Conservation (phyloP, 2,113 vertebrate genomes). For the Rhea pennata region DNA sequence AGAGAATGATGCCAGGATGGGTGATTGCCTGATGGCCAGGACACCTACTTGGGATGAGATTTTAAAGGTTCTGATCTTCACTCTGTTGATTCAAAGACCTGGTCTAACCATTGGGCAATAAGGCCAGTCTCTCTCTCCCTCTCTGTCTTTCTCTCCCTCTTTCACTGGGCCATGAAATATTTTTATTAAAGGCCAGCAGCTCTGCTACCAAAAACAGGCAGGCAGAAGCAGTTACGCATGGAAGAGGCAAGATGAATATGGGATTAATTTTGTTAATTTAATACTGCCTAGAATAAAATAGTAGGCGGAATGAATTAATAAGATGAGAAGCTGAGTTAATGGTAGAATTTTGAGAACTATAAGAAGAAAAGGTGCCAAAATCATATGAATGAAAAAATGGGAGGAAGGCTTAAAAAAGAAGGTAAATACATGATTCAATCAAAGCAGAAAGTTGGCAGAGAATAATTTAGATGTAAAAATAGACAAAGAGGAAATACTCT, state of each 20-base stretch:
- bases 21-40: neutral
- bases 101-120: neutral
- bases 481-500: neutral
- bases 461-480: neutral
- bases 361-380: neutral
- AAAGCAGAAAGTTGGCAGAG: neutral
- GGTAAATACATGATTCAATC: neutral
- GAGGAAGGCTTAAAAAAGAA: neutral
- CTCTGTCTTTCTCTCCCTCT: neutral
- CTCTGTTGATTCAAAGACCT: neutral
- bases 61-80: neutral
- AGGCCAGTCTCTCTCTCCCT: neutral
- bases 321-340: neutral
- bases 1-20: neutral
- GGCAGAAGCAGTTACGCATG: neutral
- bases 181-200: neutral
- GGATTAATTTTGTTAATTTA: conserved; percentile 1
- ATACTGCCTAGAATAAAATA: neutral
- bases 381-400: neutral
- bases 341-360: neutral
- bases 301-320: neutral
- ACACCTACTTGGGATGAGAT: neutral
- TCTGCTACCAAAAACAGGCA: neutral
- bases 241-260: neutral
- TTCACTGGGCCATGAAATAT: neutral